Conservation (phyloP, 64 coral and sea anemone genomes). For the Dendronephthya gigantea region DNA sequence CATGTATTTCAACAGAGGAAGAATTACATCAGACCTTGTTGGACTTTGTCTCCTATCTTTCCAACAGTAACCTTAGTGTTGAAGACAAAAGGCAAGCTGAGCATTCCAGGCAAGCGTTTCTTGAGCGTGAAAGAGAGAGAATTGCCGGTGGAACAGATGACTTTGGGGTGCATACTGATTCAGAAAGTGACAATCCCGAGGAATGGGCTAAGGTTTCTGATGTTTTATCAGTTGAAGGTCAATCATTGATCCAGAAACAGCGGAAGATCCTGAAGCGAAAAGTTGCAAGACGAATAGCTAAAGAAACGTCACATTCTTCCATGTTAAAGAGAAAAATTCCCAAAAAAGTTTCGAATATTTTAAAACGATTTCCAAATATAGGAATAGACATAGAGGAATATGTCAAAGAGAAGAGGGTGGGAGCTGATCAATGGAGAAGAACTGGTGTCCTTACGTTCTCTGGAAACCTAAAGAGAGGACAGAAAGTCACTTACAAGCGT, state of each 20-base stretch:
- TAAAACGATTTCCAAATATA: constrained; percentile 43
- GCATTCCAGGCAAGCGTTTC: not conserved
- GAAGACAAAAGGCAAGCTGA: not conserved
- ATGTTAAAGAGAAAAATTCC: constrained; percentile 37
- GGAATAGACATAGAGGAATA: constrained; percentile 57
- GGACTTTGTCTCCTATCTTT: not conserved
- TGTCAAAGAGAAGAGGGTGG: constrained; percentile 45
- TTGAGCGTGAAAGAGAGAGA: not conserved
- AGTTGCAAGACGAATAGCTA: constrained; percentile 24
- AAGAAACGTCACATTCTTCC: constrained; percentile 35
- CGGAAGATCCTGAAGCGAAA: constrained; percentile 31
- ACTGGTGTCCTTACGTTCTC: constrained; percentile 54
- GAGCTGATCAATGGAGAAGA: constrained; percentile 48
- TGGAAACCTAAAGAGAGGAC: constrained; percentile 34
- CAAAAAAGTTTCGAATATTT: constrained; percentile 30
- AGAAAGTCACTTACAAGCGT: constrained; percentile 50
- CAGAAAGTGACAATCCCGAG: not conserved
- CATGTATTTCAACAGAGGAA: not conserved
- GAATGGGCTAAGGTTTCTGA: constrained; percentile 21
- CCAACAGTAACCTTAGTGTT: not conserved
- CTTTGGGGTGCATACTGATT: not conserved
- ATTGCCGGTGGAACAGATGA: not conserved
- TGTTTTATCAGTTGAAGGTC: not conserved
- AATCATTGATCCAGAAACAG: constrained; percentile 42
- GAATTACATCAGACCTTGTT: not conserved